A percentile compares a stretch with the other conserved stretches of the same genome.
Conservation (phyloP, 2,113 vertebrate species). For the Stigmatopora argus region DNA sequence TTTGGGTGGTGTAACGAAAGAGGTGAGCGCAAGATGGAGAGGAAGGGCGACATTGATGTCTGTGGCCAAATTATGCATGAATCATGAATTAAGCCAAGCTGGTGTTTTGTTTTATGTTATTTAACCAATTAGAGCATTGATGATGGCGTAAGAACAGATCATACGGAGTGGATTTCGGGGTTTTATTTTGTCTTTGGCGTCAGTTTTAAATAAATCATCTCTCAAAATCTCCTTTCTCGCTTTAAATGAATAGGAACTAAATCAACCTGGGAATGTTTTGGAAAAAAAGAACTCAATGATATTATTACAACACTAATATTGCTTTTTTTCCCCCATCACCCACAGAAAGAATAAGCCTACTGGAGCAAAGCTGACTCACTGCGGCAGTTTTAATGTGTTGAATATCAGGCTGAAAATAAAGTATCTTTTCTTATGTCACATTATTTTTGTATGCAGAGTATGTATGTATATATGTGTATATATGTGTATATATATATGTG, state of each 20-base stretch:
- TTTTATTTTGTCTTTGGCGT: too few relatives aligned
- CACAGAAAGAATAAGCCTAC: background rate
- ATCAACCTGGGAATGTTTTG: too few relatives aligned
- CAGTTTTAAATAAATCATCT: too few relatives aligned
- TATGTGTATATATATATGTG: too few relatives aligned
- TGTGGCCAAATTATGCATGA: slow-evolving; percentile 46
- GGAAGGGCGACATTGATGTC: slow-evolving; percentile 16
- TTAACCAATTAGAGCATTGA: slow-evolving; percentile 5
- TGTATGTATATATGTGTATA: too few relatives aligned
- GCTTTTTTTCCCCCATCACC: background rate
- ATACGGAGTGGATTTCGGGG: too few relatives aligned
- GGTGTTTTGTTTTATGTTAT: slow-evolving; percentile 9
- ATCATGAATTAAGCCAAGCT: slow-evolving; percentile 42
- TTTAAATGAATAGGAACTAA: too few relatives aligned
- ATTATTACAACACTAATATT: background rate
- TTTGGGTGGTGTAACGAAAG: background rate
- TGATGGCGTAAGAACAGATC: background rate
- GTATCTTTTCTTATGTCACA: slow-evolving; percentile 23
- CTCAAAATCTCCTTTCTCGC: too few relatives aligned
- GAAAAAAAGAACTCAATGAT: too few relatives aligned
- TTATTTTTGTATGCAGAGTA: too few relatives aligned
- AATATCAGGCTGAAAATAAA: slow-evolving; percentile 24
- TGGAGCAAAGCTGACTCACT: slow-evolving; percentile 33
- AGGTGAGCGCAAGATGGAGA: slow-evolving; percentile 12
- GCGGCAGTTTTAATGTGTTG: slow-evolving; percentile 21